A percentile compares a stretch with the other conserved stretches of the same genome.
phyloP scores from a whole-genome alignment of 2,888 invertebrate genomes.

The Hypomecis punctinalis region DNA sequence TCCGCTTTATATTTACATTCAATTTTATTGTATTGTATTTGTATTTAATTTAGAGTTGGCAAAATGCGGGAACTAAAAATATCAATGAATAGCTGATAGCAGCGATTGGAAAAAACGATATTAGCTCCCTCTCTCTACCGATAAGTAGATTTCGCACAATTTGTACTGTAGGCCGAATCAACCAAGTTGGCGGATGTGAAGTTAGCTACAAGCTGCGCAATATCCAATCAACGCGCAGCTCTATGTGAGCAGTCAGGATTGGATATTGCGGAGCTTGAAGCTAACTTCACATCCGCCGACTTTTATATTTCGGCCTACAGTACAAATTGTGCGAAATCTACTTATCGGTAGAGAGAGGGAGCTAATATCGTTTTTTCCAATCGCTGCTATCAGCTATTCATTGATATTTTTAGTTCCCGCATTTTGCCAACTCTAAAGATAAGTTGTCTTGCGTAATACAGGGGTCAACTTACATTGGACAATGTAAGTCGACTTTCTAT shows the following conservation, averaged over 20 bases:
- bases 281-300: no score
- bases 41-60: neutral
- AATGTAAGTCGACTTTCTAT: neutral
- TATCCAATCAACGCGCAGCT: no score
- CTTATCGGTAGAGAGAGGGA: neutral
- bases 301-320: no score
- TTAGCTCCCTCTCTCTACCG: neutral
- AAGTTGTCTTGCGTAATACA: neutral
- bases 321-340: constrained; percentile 8
- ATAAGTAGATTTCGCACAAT: neutral
- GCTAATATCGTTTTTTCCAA: neutral
- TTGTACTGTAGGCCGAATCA: no score
- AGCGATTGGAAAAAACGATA: neutral
- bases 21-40: no score
- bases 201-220: no score
- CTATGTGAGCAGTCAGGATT: no score
- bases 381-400: neutral
- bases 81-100: neutral
- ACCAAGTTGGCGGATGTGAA: no score
- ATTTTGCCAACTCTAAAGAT: neutral
- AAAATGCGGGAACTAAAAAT: neutral
- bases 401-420: neutral
- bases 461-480: neutral
- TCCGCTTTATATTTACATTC: constrained; percentile 53
- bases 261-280: no score